Conservation (phyloP, 2,888 invertebrate genomes). For the Silvanus unidentatus region DNA sequence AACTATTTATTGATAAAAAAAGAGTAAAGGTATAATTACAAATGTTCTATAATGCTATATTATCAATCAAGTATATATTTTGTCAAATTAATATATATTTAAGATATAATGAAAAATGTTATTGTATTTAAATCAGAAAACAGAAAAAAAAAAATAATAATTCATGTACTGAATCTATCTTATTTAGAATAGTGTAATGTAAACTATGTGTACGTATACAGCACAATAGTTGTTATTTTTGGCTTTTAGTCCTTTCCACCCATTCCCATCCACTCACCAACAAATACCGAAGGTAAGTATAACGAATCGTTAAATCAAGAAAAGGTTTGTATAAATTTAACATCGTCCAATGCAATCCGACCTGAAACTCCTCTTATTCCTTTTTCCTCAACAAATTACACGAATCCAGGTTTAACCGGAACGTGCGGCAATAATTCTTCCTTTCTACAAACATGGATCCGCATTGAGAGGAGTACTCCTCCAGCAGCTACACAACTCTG, state of each 20-base stretch:
- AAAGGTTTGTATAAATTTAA: too few relatives aligned
- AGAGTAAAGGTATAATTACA: constrained; percentile 36
- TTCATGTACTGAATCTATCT: constrained; percentile 44
- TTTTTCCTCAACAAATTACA: too few relatives aligned
- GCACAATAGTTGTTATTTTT: constrained; percentile 42
- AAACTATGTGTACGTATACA: constrained; percentile 42
- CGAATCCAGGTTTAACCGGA: too few relatives aligned
- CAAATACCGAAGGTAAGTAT: not conserved
- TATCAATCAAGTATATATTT: constrained; percentile 39
- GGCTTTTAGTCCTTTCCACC: constrained; percentile 18
- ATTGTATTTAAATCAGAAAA: constrained; percentile 15
- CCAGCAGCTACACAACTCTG: too few relatives aligned
- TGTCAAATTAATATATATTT: constrained; percentile 40
- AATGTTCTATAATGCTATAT: constrained; percentile 31
- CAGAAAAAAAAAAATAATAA: constrained; percentile 29
- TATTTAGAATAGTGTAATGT: constrained; percentile 41
- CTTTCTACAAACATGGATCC: too few relatives aligned
- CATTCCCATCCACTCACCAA: not conserved
- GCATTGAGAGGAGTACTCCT: too few relatives aligned
- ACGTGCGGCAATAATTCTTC: too few relatives aligned
- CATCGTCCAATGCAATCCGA: too few relatives aligned
- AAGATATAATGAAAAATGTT: constrained; percentile 27
- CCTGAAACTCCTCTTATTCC: too few relatives aligned
- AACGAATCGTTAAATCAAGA: too few relatives aligned
- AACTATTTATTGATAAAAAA: constrained; percentile 7